Base-by-base conservation (phyloP, 2,888 invertebrate genomes). In the Apamea epomidion region DNA sequence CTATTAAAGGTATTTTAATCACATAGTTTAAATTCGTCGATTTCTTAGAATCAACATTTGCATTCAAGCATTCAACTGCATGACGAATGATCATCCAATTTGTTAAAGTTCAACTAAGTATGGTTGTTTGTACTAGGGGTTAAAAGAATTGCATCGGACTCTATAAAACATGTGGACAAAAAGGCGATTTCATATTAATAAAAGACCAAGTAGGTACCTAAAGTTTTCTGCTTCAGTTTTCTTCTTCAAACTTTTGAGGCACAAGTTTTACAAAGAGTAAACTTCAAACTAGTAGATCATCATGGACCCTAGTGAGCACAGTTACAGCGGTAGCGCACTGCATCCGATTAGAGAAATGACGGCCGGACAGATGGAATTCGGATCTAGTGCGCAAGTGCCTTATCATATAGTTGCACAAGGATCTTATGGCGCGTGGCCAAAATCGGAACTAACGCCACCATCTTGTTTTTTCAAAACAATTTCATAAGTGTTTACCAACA, bases 11-110 rank as follows among this genome's bases (percentile, higher is more conserved):
- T 68, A 60, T 29, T 71, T 62, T 16, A 72, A 71, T 68, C 42
- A 80, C 42, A 25, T 45, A 16, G 45, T 18, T 25, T n/a, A n/a
- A 54, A 51, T n/a, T 69, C 45, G 32, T 48, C 7, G 29, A 29
- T 32, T 80, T 80, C 62, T 62, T 68, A 6, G 65, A 79, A 71
- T 7, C 21, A 45, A 60, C 16, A 60, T 84, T 60, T 71, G 65
- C 32, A 67, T 71, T 82, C 32, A 18, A 60, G 29, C 18, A 45
- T 42, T 76, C 37, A 12, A 62, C 14, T 8, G 16, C 3, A 65
- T 70, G 37, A 48, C 21, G 0, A 60, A 60, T 25, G 37, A 78
- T 54, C 1, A 42, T 51, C 25, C 16, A 54, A 71, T 45, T 70
- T n/a, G 7, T 37, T 29, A 29, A 67, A 68, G 48, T 48, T 32